Percentiles rank a stretch among this genome's conserved stretches.
These are phyloP conservation scores for Catamblyrhynchus diadema DNA, from an alignment of 2,797 vertebrate species.

Conservation along the genomic window DNA sequence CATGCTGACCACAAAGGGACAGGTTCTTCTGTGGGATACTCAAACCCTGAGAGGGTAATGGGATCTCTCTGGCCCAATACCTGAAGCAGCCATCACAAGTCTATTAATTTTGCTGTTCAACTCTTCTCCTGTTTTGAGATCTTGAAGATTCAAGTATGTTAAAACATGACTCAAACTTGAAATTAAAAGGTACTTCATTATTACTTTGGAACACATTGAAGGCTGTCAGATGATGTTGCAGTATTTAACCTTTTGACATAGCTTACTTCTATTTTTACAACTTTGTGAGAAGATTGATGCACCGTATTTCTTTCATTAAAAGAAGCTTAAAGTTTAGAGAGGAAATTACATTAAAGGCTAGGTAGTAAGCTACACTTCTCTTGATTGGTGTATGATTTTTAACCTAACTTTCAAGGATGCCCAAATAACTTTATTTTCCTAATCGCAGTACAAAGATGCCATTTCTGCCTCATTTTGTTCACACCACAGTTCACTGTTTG, in stretches of 20 bases:
- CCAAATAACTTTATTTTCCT: not conserved
- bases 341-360: not conserved
- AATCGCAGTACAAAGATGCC: not conserved
- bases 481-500: not conserved
- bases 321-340: not conserved
- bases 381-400: not conserved
- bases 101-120: not conserved
- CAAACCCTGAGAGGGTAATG: accelerated
- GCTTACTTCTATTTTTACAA: not conserved
- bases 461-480: not conserved
- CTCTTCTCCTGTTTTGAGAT: not conserved
- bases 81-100: not conserved
- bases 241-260: not conserved
- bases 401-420: not conserved
- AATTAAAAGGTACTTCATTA: not conserved
- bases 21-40: not conserved
- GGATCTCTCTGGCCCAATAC: not conserved
- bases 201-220: not conserved
- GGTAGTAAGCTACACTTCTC: not conserved
- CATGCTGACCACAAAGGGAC: not conserved
- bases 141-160: not conserved
- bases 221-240: not conserved
- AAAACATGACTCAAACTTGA: not conserved
- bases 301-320: not conserved
- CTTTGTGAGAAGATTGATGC: not conserved